These are phyloP conservation scores for Brachyhypopomus gauderio DNA, from an alignment of 2,113 vertebrate species.

Conservation along the genomic window DNA sequence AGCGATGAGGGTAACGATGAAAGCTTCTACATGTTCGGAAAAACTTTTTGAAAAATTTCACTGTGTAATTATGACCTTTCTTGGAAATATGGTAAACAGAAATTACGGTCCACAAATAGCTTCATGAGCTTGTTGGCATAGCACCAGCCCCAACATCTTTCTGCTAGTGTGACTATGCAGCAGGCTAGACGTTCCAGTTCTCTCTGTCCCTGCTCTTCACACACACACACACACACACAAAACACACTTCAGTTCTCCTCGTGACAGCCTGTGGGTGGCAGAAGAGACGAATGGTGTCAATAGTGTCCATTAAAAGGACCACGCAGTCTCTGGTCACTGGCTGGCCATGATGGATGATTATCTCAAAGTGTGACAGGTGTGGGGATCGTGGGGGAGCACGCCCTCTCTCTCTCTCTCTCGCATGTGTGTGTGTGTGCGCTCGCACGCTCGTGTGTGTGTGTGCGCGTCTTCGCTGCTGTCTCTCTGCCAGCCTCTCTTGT, in stretches of 20 bases:
- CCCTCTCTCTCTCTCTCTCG: constrained; percentile 51
- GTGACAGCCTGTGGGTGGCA: constrained; percentile 86
- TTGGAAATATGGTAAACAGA: constrained; percentile 39
- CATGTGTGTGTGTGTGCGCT: constrained; percentile 14
- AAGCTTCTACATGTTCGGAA: constrained; percentile 12
- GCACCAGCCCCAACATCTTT: constrained; percentile 48
- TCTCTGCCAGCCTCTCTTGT: constrained; percentile 41
- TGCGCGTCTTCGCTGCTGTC: constrained; percentile 35
- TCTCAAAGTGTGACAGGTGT: constrained; percentile 92
- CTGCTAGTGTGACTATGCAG: constrained; percentile 37
- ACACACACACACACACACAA: constrained; percentile 15
- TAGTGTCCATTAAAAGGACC: constrained; percentile 92
- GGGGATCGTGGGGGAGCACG: constrained; percentile 73
- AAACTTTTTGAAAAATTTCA: constrained; percentile 33
- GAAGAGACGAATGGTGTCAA: constrained; percentile 92
- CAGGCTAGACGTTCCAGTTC: constrained; percentile 38
- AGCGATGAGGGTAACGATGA: constrained; percentile 1
- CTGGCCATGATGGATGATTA: constrained; percentile 92
- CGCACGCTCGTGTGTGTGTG: constrained; percentile 14
- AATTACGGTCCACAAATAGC: constrained; percentile 44
- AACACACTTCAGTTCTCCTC: constrained; percentile 58
- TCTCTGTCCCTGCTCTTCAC: constrained; percentile 23
- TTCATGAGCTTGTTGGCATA: constrained; percentile 45
- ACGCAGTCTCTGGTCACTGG: constrained; percentile 91
- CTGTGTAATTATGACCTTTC: constrained; percentile 41